Percentiles rank a stretch among this genome's conserved stretches.
phyloP scores from a whole-genome alignment of 2,888 invertebrate species.

The Fragum whitleyi region DNA sequence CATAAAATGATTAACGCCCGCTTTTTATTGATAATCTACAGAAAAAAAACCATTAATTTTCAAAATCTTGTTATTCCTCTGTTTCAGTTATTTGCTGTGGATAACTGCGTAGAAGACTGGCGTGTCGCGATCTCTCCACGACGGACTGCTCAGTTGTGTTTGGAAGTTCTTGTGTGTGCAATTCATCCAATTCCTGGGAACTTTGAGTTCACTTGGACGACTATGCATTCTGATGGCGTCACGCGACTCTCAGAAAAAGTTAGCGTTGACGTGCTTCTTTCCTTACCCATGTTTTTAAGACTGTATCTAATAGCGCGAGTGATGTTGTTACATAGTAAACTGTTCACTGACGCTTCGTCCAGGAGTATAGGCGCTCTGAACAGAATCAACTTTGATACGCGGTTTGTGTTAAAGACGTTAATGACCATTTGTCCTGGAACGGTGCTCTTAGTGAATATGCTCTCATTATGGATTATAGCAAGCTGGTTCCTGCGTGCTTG shows the following conservation, averaged over 20 bases:
- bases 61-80: conserved; percentile 20
- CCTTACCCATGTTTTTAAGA: conserved; percentile 99
- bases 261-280: conserved; percentile 94
- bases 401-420: conserved; percentile 97
- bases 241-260: conserved; percentile 72
- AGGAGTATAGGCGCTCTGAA: conserved; percentile 89
- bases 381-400: conserved; percentile 91
- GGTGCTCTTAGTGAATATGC: conserved; percentile 99
- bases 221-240: conserved; percentile 84
- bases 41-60: too few species aligned
- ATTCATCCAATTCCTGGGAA: conserved; percentile 99
- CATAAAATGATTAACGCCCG: too few species aligned
- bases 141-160: conserved; percentile 89
- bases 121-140: conserved; percentile 99
- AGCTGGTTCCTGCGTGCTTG: conserved; percentile 99
- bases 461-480: conserved; percentile 99
- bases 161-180: conserved; percentile 94
- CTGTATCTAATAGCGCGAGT: conserved; percentile 99
- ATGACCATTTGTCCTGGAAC: conserved; percentile 99
- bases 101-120: conserved; percentile 99
- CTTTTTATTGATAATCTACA: too few species aligned
- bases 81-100: conserved; percentile 99
- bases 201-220: conserved; percentile 98
- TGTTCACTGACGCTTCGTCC: conserved; percentile 99
- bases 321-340: conserved; percentile 99